These are phyloP conservation scores for Sclerodermus sp. DNA, from an alignment of 2,888 invertebrate genomes.

Conservation along the genomic window DNA sequence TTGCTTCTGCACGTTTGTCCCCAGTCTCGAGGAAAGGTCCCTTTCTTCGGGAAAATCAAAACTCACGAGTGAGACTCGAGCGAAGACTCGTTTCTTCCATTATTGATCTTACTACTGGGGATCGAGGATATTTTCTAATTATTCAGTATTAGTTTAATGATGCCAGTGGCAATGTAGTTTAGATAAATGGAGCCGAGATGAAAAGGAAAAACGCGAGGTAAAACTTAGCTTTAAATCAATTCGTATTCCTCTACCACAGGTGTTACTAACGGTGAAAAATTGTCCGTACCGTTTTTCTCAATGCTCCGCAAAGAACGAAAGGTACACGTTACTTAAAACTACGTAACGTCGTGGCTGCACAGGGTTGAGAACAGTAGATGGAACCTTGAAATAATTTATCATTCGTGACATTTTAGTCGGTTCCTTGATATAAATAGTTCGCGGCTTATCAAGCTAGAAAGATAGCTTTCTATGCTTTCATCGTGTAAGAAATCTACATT, in stretches of 20 bases:
- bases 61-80: no score
- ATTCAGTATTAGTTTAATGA: no score
- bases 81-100: no score
- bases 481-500: no score
- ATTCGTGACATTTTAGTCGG: slow-evolving; percentile 25
- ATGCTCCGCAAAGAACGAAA: slow-evolving; percentile 27
- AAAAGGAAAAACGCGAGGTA: slow-evolving; percentile 4
- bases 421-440: slow-evolving; percentile 28
- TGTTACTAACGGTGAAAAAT: slow-evolving; percentile 42
- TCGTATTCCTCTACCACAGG: slow-evolving; percentile 43
- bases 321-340: slow-evolving; percentile 28
- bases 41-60: no score
- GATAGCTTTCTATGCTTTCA: neutral
- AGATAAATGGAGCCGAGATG: no score
- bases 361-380: slow-evolving; percentile 28
- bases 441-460: slow-evolving; percentile 15
- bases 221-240: slow-evolving; percentile 36
- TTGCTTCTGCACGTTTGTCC: no score
- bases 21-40: no score
- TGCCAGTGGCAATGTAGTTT: no score
- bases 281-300: slow-evolving; percentile 28
- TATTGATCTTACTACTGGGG: no score
- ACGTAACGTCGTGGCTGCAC: slow-evolving; percentile 24
- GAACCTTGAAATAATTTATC: slow-evolving; percentile 35
- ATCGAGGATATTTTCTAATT: no score